phyloP scores from a whole-genome alignment of 1,140 invertebrate genomes.

The Phortica variegata region DNA sequence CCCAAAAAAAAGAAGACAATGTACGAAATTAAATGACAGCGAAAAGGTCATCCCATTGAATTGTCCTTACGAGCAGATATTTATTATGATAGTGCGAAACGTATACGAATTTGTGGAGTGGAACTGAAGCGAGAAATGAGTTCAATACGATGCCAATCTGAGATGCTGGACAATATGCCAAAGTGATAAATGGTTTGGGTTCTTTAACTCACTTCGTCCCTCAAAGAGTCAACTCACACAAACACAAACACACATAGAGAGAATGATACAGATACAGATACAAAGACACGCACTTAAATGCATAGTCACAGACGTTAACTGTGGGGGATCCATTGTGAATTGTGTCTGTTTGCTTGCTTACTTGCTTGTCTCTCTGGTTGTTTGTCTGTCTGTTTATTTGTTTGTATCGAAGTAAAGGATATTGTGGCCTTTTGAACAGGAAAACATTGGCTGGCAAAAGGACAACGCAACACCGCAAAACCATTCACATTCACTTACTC shows the following conservation, averaged over 20 bases:
- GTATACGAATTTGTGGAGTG: constrained; percentile 17
- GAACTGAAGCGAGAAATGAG: constrained; percentile 51
- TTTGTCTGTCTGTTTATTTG: constrained; percentile 21
- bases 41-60: constrained; percentile 52
- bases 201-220: constrained; percentile 36
- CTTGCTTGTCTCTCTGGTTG: constrained; percentile 15
- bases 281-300: too few species aligned
- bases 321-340: constrained; percentile 19
- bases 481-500: background rate
- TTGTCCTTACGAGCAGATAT: constrained; percentile 37
- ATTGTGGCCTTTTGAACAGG: constrained; percentile 51
- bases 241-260: too few species aligned
- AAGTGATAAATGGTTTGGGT: constrained; percentile 54
- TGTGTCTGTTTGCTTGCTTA: constrained; percentile 5
- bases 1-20: constrained; percentile 50
- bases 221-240: too few species aligned
- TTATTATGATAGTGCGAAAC: constrained; percentile 51
- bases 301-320: too few species aligned
- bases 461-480: background rate
- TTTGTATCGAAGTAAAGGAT: constrained; percentile 42
- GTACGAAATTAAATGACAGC: constrained; percentile 54
- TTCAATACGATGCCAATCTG: constrained; percentile 52
- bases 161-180: constrained; percentile 53
- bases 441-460: constrained; percentile 35
- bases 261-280: too few species aligned